Conservation (phyloP, 2,888 invertebrate species). For the Epirrhoe tristata region DNA sequence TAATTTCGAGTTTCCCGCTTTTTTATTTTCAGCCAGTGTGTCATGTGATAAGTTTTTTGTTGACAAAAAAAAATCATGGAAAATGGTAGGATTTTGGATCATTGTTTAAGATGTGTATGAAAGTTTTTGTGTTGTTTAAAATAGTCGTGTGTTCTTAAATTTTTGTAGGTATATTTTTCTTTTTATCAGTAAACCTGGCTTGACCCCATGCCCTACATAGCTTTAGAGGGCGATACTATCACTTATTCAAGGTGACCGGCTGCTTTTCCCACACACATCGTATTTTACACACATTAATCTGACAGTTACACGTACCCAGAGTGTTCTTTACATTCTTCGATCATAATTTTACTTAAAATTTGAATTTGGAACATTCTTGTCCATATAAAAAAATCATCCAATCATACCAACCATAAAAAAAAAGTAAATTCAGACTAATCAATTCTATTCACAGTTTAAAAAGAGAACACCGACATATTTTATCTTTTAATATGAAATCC, state of each 20-base stretch:
- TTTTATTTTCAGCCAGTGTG: slow-evolving; percentile 43
- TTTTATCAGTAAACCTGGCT: slow-evolving; percentile 6
- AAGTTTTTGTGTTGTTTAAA: not conserved
- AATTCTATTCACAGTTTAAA: no score
- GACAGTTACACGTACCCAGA: not conserved
- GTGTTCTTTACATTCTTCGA: not conserved
- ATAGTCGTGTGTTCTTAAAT: not conserved
- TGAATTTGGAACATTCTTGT: no score
- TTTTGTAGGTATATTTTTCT: slow-evolving; percentile 24
- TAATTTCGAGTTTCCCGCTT: slow-evolving; percentile 47
- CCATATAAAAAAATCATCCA: no score
- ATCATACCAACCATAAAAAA: no score
- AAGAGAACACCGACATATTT: not conserved
- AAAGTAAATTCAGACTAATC: no score
- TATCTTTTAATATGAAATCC: not conserved
- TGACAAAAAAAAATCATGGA: slow-evolving; percentile 49
- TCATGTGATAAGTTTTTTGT: slow-evolving; percentile 37
- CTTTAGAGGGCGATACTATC: slow-evolving; percentile 2
- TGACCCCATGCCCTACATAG: slow-evolving; percentile 15
- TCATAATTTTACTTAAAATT: no score
- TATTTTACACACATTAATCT: not conserved
- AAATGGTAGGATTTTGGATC: slow-evolving; percentile 49
- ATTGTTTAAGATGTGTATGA: not conserved
- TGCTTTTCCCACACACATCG: slow-evolving; percentile 11
- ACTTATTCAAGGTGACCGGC: slow-evolving; percentile 43